Conservation (phyloP, 2,888 invertebrate genomes). For the Aspidiotus rigidus region DNA sequence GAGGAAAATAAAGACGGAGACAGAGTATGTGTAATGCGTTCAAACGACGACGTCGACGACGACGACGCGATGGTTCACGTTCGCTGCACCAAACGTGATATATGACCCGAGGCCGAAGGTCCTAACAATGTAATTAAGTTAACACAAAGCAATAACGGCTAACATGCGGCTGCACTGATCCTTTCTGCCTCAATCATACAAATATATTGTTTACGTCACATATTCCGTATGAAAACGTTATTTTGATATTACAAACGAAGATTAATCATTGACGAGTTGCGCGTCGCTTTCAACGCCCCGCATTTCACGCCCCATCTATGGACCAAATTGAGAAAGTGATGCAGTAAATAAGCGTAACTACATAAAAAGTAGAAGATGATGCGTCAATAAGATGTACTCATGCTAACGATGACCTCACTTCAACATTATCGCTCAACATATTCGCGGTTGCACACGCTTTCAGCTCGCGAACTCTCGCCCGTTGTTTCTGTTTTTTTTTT, state of each 20-base stretch:
- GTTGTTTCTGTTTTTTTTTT: too few species aligned
- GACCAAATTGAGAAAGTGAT: background rate
- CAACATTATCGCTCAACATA: too few species aligned
- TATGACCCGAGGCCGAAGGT: slow-evolving; percentile 32
- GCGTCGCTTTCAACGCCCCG: background rate
- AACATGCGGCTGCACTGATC: slow-evolving; percentile 34
- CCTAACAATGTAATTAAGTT: slow-evolving; percentile 33
- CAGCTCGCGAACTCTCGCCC: too few species aligned
- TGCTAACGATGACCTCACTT: too few species aligned
- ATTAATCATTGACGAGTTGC: slow-evolving; percentile 25
- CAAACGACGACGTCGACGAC: background rate
- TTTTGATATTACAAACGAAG: slow-evolving; percentile 33
- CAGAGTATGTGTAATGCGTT: slow-evolving; percentile 8
- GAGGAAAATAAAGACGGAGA: background rate
- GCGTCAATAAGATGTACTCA: too few species aligned
- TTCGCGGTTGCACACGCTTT: too few species aligned
- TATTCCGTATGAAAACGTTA: slow-evolving; percentile 25
- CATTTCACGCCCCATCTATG: background rate
- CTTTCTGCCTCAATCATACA: slow-evolving; percentile 26
- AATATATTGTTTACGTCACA: slow-evolving; percentile 31
- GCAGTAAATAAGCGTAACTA: too few species aligned
- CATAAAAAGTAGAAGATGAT: too few species aligned
- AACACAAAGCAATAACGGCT: slow-evolving; percentile 33
- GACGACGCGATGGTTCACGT: background rate
- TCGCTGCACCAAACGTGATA: slow-evolving; percentile 21